These are phyloP conservation scores for Elysia crispata DNA, from an alignment of 2,888 invertebrate species.

Conservation along the genomic window DNA sequence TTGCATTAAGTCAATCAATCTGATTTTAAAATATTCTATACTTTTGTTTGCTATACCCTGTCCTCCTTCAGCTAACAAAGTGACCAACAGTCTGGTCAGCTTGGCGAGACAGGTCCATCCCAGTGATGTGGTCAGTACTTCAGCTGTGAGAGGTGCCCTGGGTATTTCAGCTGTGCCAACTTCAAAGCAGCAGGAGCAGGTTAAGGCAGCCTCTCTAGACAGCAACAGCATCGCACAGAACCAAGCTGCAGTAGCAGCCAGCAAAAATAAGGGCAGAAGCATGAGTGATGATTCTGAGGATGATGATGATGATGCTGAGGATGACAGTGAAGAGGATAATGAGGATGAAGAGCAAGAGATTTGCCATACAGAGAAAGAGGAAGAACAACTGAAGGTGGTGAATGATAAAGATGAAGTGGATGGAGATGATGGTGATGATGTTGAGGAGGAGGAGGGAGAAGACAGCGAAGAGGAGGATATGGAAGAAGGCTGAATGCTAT, in stretches of 20 bases:
- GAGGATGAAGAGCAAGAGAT: slow-evolving; percentile 40
- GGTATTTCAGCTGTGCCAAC: slow-evolving; percentile 55
- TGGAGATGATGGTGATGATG: not conserved
- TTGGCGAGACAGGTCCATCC: slow-evolving; percentile 60
- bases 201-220: not conserved
- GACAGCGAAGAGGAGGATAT: not conserved
- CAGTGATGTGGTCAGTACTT: slow-evolving; percentile 55
- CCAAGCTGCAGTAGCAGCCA: slow-evolving; percentile 10
- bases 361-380: slow-evolving; percentile 23
- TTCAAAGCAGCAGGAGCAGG: slow-evolving; percentile 7
- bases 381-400: not conserved
- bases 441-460: slow-evolving; percentile 28
- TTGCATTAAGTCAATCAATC: not conserved
- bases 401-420: not conserved
- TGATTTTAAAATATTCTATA: not conserved
- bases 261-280: slow-evolving; percentile 23
- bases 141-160: slow-evolving; percentile 57
- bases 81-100: slow-evolving; percentile 60
- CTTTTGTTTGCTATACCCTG: not conserved
- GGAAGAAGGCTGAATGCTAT: not conserved
- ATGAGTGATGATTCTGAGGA: slow-evolving; percentile 35
- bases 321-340: slow-evolving; percentile 20
- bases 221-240: not conserved
- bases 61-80: slow-evolving; percentile 58
- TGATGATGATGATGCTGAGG: slow-evolving; percentile 12